These are phyloP conservation scores for Strigops habroptila DNA, from an alignment of 2,113 vertebrate genomes.

Conservation along the genomic window DNA sequence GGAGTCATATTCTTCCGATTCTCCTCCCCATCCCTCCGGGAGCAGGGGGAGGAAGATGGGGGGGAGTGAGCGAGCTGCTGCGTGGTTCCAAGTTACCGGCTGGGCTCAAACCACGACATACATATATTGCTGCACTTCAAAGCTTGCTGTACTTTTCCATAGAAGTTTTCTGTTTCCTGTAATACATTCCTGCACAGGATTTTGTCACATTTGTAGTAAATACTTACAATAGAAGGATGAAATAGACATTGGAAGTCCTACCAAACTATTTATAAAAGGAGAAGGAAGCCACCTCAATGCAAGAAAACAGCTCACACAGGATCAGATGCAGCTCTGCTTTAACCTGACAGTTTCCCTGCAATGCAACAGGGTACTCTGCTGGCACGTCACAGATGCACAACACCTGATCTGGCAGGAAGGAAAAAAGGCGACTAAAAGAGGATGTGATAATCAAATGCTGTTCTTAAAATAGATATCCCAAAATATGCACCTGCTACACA, in stretches of 20 bases:
- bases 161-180: conserved; percentile 30
- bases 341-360: conserved; percentile 29
- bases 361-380: not conserved
- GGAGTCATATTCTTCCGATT: no score
- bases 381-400: not conserved
- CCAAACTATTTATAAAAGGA: conserved; percentile 65
- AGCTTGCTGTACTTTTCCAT: conserved; percentile 13
- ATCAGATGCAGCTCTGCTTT: conserved; percentile 59
- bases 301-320: conserved; percentile 46
- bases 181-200: not conserved
- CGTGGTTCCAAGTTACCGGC: no score
- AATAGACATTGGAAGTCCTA: conserved; percentile 48
- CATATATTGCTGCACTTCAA: conserved; percentile 55
- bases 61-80: no score
- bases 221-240: conserved; percentile 66
- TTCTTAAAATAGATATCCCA: not conserved
- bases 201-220: conserved; percentile 66
- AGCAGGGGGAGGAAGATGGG: no score
- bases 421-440: not conserved
- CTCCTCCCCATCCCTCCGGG: no score
- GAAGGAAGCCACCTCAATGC: conserved; percentile 37
- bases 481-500: conserved; percentile 5
- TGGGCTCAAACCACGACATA: no score
- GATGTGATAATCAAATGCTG: not conserved
- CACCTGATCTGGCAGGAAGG: conserved; percentile 28